Base-by-base conservation (phyloP, 92 coral and sea anemone genomes). In the Heliopora coerulea region DNA sequence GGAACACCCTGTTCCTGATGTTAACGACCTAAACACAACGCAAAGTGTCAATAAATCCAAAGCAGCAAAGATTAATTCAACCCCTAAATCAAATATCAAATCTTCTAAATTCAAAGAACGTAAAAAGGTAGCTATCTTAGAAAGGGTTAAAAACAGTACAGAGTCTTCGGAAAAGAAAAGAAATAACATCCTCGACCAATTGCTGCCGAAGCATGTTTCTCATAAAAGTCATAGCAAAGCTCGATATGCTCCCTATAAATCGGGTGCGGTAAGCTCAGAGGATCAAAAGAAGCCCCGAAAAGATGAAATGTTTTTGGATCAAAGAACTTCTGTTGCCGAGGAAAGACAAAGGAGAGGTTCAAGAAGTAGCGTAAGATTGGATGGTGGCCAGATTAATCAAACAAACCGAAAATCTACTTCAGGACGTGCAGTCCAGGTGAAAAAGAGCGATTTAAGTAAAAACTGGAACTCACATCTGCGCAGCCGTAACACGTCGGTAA, bases 171-270 rank as follows among this genome's bases (percentile, higher is more conserved):
- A 67, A 19, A 34, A 17, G 33, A 27, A 67, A 48, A 29, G 40
- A 1, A 17, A 39, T 70, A 48, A 26, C 17, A 54, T 70, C 34
- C 57, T 70, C n/a, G 63, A 70, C 39, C 19, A 34, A 54, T 17
- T 35, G 58, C 29, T 54, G 48, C 77, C 77, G 1, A 52, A 70
- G 26, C 59, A 26, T 48, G 54, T 37, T 3, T 23, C 30, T 3
- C 30, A 28, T 29, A 52, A 68, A 18, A 37, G 56, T 0, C 77
- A 30, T 24, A 37, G 46, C 1, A 70, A 70, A 27, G 4, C 39
- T 35, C 77, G 77, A 8, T 52, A 52, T 32, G 63, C 63, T 3
- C 77, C 77, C 12, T 70, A 70, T 23, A 52, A 70, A 49, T 48
- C 54, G 9, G 11, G 21, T 28, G 18, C 3, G 28, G 29, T 19